phyloP scores from a whole-genome alignment of 2,797 vertebrate species.

The Lutjanus campechanus region DNA sequence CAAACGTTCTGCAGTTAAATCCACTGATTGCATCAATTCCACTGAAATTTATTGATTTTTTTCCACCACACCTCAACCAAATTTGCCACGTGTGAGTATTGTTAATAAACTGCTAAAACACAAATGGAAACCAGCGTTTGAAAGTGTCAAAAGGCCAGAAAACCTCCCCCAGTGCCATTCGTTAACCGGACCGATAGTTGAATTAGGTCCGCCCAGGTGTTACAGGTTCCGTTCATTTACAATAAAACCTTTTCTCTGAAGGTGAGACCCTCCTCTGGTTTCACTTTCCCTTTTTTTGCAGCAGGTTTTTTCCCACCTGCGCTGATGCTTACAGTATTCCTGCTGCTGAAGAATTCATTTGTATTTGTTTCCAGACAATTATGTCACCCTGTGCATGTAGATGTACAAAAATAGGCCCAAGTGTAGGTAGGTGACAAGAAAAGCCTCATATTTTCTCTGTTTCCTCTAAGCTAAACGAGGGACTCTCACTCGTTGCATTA shows the following conservation, averaged over 20 bases:
- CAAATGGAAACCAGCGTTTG: too few relatives aligned
- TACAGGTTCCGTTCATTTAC: conserved; percentile 20
- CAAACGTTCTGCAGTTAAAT: too few relatives aligned
- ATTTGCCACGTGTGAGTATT: not conserved
- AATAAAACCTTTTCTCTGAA: conserved; percentile 46
- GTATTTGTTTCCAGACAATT: not conserved
- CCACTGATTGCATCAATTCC: too few relatives aligned
- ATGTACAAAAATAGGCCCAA: not conserved
- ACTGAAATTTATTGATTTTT: too few relatives aligned
- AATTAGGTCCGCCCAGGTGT: too few relatives aligned
- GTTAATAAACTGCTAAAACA: not conserved
- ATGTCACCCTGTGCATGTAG: not conserved
- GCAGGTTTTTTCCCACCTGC: conserved; percentile 33
- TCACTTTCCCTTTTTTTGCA: not conserved
- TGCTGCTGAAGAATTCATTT: not conserved
- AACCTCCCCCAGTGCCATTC: not conserved
- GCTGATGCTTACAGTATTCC: not conserved
- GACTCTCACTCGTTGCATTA: not conserved
- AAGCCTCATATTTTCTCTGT: not conserved
- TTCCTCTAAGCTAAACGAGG: conserved; percentile 39
- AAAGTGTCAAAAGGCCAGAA: too few relatives aligned
- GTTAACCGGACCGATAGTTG: not conserved
- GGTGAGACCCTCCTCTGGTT: not conserved
- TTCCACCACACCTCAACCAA: not conserved
- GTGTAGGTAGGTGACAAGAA: conserved; percentile 40